Conservation (phyloP, 1,140 invertebrate genomes). For the Ylistrum balloti region DNA sequence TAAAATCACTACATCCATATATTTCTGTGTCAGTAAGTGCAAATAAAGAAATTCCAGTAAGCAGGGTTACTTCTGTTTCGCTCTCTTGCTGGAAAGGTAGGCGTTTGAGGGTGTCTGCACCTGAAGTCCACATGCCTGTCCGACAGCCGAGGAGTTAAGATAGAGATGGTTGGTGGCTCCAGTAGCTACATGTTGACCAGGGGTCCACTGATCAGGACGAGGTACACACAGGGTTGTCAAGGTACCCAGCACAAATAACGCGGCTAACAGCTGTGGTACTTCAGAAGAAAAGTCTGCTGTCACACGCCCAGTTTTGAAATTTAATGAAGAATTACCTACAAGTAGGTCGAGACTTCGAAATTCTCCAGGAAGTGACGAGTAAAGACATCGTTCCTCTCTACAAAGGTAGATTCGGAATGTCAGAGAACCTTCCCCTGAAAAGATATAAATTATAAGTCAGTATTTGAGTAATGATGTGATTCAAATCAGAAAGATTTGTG, state of each 20-base stretch:
- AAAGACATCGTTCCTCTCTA: background rate
- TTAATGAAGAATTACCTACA: background rate
- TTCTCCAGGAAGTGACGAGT: background rate
- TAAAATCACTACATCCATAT: too few relatives aligned
- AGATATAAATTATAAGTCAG: background rate
- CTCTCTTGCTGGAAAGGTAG: background rate
- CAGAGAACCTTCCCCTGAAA: constrained; percentile 5
- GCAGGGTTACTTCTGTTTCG: too few relatives aligned
- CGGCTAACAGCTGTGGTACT: background rate
- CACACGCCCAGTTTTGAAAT: background rate
- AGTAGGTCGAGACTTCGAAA: background rate
- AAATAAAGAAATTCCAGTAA: too few relatives aligned
- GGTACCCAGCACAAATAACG: background rate
- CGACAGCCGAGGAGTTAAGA: background rate
- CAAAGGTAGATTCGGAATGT: background rate
- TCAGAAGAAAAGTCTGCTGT: background rate
- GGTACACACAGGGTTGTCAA: background rate
- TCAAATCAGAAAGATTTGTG: too few relatives aligned
- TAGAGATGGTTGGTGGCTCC: background rate
- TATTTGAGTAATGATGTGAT: too few relatives aligned
- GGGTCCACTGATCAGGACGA: background rate
- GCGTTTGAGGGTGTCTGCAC: background rate
- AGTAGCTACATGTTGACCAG: background rate
- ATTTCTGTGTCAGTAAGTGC: too few relatives aligned
- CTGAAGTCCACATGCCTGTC: background rate